Percentiles rank a stretch among this genome's conserved stretches.
These are phyloP conservation scores for Lithophane socia DNA, from an alignment of 2,888 invertebrate species.

Conservation along the genomic window DNA sequence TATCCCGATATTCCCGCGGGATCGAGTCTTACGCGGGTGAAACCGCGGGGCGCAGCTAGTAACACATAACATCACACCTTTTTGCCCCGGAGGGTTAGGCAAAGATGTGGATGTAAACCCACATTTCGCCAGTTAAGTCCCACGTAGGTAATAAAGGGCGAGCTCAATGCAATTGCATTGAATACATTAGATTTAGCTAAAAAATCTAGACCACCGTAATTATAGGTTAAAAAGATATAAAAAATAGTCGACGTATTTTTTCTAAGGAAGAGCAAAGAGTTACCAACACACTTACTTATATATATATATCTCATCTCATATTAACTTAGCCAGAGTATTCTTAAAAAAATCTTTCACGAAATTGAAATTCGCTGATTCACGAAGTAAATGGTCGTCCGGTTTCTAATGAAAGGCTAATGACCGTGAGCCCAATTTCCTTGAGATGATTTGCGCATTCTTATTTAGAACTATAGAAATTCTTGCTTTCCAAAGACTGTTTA, in stretches of 20 bases:
- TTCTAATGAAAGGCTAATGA: slow-evolving; percentile 46
- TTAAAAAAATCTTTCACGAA: slow-evolving; percentile 4
- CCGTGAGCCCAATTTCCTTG: slow-evolving; percentile 29
- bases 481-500: neutral
- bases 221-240: neutral
- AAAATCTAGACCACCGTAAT: neutral
- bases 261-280: neutral
- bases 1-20: too few species aligned
- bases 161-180: neutral
- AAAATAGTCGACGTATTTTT: neutral
- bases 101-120: too few species aligned
- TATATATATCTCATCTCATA: neutral
- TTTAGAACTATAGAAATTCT: slow-evolving; percentile 7
- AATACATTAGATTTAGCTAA: neutral
- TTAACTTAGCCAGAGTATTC: neutral
- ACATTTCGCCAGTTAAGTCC: neutral
- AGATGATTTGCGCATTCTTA: slow-evolving; percentile 42
- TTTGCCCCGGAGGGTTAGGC: neutral
- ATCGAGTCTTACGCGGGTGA: too few species aligned
- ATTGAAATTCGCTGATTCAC: slow-evolving; percentile 39
- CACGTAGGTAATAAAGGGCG: neutral
- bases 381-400: slow-evolving; percentile 32
- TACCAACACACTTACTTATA: neutral
- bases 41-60: too few species aligned
- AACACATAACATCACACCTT: neutral